Conservation (phyloP, 2,113 vertebrate genomes). For the Toxotes jaculatrix region DNA sequence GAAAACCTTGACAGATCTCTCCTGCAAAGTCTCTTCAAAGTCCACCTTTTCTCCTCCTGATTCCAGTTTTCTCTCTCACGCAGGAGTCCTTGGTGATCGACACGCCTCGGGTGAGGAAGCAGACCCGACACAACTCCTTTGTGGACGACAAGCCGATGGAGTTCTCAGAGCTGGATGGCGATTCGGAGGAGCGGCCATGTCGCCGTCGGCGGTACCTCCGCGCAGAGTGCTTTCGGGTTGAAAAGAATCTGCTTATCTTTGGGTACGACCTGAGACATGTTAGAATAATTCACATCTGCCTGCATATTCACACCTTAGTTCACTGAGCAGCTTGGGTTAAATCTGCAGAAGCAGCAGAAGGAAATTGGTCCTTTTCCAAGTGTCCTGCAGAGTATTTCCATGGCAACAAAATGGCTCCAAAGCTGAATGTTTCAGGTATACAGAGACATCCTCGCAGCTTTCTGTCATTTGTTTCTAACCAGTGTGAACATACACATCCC, state of each 20-base stretch:
- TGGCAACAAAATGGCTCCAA: no score
- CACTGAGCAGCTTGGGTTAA: background rate
- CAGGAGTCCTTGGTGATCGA: slow-evolving; percentile 97
- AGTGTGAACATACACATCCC: no score
- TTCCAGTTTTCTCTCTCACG: background rate
- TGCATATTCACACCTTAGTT: background rate
- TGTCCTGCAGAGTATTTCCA: no score
- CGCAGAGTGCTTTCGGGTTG: slow-evolving; percentile 96
- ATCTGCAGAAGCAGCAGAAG: background rate
- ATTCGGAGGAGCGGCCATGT: slow-evolving; percentile 93
- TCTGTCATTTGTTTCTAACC: no score
- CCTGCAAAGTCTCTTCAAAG: background rate
- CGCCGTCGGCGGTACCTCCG: slow-evolving; percentile 94
- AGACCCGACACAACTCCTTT: slow-evolving; percentile 98
- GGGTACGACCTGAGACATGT: slow-evolving; percentile 81
- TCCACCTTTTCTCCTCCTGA: background rate
- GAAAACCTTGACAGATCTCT: background rate
- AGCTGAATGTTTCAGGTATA: no score
- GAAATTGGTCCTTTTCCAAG: no score
- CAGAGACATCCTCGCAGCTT: no score
- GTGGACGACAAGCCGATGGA: slow-evolving; percentile 99
- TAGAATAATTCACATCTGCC: background rate
- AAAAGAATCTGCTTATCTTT: slow-evolving; percentile 98
- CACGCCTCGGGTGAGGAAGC: slow-evolving; percentile 95
- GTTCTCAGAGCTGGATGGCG: slow-evolving; percentile 97